Evolutionary conservation across 2,888 invertebrate species (phyloP), one percentile per base, ranked within the genome.

Genomic region (Cistogaster globosa): DNA sequence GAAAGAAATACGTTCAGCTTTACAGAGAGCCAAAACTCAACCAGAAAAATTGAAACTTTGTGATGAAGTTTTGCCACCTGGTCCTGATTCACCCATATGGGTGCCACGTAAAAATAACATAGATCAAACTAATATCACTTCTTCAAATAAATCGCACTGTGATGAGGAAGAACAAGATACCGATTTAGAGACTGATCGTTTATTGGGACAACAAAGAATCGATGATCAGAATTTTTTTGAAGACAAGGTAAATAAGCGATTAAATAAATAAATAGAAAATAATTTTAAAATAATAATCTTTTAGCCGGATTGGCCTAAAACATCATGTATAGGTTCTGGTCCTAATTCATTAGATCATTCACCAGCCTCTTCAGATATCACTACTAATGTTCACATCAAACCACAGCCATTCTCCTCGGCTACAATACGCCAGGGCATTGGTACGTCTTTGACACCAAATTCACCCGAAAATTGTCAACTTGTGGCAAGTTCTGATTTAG

Each of bases 161-260:
- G 96, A 96, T 87, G 91, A 93, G 94, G 97, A 96, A 91, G 98
- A 98, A 93, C 97, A 98, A n/a, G 99, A 99, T 91, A 99, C 99
- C 0, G 99, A 99, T 67, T 95, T 98, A 88, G 99, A 99, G 93
- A 99, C 99, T n/a, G 99, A 99, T 93, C 94, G 98, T 88, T 93
- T 99, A 84, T 94, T 99, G 71, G 98, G 98, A 1, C 98, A 98
- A 91, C 98, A 98, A 92, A 94, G 97, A 88, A 96, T 97, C n/a
- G 97, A 97, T 89, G 97, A 97, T 91, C 97, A 97, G 91, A 97
- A 97, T 71, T 97, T 97, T 93, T 97, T 96, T 90, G 97, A 97
- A 89, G 97, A 92, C 68, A 91, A 97, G 89, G 92, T 92, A 9
- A 53, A 18, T 18, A 71, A 36, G 22, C 16, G n/a, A 2, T 42